These are phyloP conservation scores for human (Homo sapiens) DNA, from an alignment of 2,113 vertebrate species.

Conservation along the genomic window DNA sequence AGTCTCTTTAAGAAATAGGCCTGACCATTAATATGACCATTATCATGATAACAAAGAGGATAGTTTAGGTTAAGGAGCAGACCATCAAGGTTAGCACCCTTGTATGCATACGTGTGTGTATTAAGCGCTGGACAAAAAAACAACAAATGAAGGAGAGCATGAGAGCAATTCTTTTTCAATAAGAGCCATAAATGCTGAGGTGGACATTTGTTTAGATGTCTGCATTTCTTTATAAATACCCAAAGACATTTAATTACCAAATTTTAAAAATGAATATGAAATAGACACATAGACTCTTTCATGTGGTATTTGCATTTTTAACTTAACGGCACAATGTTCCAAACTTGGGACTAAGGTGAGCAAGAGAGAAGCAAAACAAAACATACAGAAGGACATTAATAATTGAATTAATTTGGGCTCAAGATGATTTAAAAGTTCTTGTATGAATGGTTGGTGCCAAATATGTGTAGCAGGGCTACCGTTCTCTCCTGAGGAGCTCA, in stretches of 20 bases:
- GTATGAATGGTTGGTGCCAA: background rate
- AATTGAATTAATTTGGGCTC: background rate
- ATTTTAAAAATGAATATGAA: conserved; percentile 31
- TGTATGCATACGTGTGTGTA: background rate
- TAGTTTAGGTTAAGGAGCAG: conserved; percentile 65
- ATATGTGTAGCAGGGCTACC: background rate
- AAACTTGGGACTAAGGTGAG: conserved; percentile 3
- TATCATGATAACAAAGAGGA: background rate
- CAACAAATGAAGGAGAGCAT: background rate
- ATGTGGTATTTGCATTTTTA: conserved; percentile 12
- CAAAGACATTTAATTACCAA: background rate
- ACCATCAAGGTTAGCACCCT: conserved; percentile 56
- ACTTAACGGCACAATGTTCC: background rate
- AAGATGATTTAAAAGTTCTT: background rate
- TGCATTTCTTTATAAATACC: background rate
- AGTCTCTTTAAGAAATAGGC: conserved; percentile 36
- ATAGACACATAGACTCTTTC: background rate
- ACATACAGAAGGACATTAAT: background rate
- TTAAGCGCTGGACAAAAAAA: background rate
- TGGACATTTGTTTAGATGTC: background rate
- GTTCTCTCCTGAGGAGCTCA: background rate
- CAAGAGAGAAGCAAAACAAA: conserved; percentile 12
- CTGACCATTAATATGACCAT: conserved; percentile 24
- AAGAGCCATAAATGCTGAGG: background rate
- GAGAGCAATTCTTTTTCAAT: background rate